Base-by-base conservation (phyloP, 2,888 invertebrate species). In the Saturnia japonica region DNA sequence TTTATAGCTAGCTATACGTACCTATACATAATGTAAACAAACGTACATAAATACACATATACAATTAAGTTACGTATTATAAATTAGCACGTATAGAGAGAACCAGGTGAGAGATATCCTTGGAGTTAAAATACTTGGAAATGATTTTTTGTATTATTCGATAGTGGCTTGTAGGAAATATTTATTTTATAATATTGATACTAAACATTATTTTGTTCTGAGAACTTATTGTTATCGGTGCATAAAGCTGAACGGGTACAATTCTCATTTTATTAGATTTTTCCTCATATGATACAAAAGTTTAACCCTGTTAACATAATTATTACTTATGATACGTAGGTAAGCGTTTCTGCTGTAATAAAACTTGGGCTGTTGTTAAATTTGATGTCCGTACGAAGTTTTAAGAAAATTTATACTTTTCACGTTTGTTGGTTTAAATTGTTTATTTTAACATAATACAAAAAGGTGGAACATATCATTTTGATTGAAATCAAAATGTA, bases 41-140 rank as follows among this genome's bases (percentile, higher is more conserved):
- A 66, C 28, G 28, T 43, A 70, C 54, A 45, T 68, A 62, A 57
- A 22, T n/a, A 70, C 8, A 43, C 43, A 54, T 66, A 51, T 51
- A 40, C 42, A 66, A 51, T 51, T 42, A 19, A n/a, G 34, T 28
- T 22, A 42, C 40, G 54, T 66, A 64, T 70, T 51, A 47, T 34
- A 70, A 66, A 64, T 40, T 66, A 45, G 67, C 66, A 62, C 51
- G n/a, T 42, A 40, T 54, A 69, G 60, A 64, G 28, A 60, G 68
- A 40, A 57, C 34, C 40, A 62, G 57, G 40, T 40, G 71, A 42
- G 34, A 68, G 67, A 45, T 64, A 71, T 71, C 73, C 78, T 78
- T 71, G 76, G 72, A 54, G 71, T 71, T 78, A n/a, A 64, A 40
- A 40, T 64, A 78, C 76, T 75, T 70, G 72, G 78, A 75, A 75